These are phyloP conservation scores for Actinernus sp. DNA, from an alignment of 92 coral and sea anemone species.

Conservation along the genomic window DNA sequence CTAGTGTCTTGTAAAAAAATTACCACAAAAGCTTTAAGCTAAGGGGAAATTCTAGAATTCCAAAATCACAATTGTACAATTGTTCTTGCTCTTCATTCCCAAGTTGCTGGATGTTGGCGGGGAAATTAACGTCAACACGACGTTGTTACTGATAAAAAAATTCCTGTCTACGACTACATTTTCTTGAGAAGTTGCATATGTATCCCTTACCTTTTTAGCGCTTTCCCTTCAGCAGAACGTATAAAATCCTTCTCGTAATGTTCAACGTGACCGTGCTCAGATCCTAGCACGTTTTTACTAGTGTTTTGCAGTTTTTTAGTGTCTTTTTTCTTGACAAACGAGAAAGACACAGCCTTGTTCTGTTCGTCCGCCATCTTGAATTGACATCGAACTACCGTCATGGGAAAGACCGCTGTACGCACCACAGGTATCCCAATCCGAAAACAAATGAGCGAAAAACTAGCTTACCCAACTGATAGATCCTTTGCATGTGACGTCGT, in stretches of 20 bases:
- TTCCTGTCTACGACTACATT: too few species aligned
- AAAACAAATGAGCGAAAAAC: too few species aligned
- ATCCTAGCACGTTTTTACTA: slow-evolving; percentile 17
- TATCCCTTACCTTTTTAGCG: slow-evolving; percentile 80
- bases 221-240: slow-evolving; percentile 92
- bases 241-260: slow-evolving; percentile 78
- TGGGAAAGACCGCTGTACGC: slow-evolving; percentile 22
- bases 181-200: too few species aligned
- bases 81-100: too few species aligned
- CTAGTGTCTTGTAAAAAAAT: background rate
- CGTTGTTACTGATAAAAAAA: too few species aligned
- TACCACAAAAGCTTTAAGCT: background rate
- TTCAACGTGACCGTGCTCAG: slow-evolving; percentile 17
- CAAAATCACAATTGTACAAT: too few species aligned
- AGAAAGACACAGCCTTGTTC: slow-evolving; percentile 45
- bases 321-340: slow-evolving; percentile 59
- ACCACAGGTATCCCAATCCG: too few species aligned
- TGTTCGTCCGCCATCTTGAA: slow-evolving; percentile 68
- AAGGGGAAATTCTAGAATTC: too few species aligned
- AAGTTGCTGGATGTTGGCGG: too few species aligned
- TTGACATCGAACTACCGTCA: background rate
- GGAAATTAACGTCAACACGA: too few species aligned
- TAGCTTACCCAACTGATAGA: too few species aligned
- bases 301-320: slow-evolving; percentile 17
- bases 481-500: too few species aligned